Evolutionary conservation across 1,140 invertebrate species (phyloP).

Genomic region (Campoletis sonorensis): DNA sequence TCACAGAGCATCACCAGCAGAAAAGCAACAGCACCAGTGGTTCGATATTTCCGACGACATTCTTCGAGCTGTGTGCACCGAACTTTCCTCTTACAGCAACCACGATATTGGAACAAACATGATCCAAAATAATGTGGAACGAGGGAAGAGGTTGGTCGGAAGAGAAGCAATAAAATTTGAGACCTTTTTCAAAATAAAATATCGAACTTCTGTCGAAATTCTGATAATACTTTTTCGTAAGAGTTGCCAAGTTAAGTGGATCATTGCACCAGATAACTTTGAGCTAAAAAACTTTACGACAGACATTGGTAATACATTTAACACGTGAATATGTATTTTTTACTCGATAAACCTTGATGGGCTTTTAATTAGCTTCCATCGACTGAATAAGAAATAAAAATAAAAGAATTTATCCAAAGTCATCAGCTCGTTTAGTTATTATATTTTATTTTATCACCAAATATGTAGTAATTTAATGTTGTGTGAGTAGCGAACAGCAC

Average conservation of each 20-base stretch:
- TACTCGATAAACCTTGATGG: no score
- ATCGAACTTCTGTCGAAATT: no score
- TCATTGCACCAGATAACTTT: no score
- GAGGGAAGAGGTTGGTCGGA: slow-evolving; percentile 13
- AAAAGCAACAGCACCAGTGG: not conserved
- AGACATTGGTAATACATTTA: no score
- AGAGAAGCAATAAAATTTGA: slow-evolving; percentile 67
- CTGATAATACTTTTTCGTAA: no score
- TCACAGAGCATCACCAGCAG: not conserved
- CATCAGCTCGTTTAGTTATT: no score
- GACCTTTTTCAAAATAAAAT: slow-evolving; percentile 30
- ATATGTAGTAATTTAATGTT: no score
- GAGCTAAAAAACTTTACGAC: no score
- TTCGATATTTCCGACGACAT: slow-evolving; percentile 48
- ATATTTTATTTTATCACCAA: no score
- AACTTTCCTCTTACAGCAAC: not conserved
- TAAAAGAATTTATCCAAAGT: no score
- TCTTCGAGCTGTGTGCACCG: slow-evolving; percentile 25
- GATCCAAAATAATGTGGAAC: slow-evolving; percentile 67
- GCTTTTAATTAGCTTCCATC: not conserved
- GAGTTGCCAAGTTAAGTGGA: no score
- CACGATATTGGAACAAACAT: slow-evolving; percentile 65
- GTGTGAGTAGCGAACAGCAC: no score
- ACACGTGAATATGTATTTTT: not conserved
- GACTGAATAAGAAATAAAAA: not conserved